Conservation (phyloP, 2,888 invertebrate genomes). For the Ashinkailepas kermadecensis region DNA sequence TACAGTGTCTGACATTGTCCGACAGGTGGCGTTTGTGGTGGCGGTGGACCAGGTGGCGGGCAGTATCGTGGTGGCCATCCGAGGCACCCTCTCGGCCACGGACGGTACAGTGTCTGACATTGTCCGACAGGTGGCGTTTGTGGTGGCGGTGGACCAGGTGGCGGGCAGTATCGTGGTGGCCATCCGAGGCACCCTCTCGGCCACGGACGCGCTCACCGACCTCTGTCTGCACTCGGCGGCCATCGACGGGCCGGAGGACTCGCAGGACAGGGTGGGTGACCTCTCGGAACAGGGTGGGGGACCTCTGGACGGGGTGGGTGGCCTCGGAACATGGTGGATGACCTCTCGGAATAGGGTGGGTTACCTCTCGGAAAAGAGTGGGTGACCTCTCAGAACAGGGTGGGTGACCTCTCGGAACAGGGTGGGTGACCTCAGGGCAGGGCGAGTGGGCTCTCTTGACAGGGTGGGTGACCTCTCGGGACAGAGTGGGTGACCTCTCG, state of each 20-base stretch:
- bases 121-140: slow-evolving; percentile 66
- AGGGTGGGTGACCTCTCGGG: too few species aligned
- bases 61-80: slow-evolving; percentile 70
- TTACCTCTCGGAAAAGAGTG: too few species aligned
- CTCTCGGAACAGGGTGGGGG: not conserved
- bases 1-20: slow-evolving; percentile 28
- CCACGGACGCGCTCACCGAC: slow-evolving; percentile 77
- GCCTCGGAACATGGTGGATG: too few species aligned
- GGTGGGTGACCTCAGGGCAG: too few species aligned
- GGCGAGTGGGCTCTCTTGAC: too few species aligned
- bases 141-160: slow-evolving; percentile 73
- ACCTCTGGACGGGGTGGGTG: too few species aligned
- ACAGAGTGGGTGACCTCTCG: too few species aligned
- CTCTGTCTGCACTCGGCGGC: slow-evolving; percentile 46
- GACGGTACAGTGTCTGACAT: slow-evolving; percentile 45
- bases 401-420: too few species aligned
- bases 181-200: slow-evolving; percentile 75
- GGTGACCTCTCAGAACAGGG: too few species aligned
- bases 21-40: slow-evolving; percentile 76
- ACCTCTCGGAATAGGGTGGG: too few species aligned
- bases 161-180: slow-evolving; percentile 70
- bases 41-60: slow-evolving; percentile 70
- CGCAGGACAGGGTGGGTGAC: slow-evolving; percentile 1
- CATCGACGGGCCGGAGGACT: not conserved
- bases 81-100: slow-evolving; percentile 75